phyloP scores from a whole-genome alignment of 2,113 vertebrate species.

The western clawed frog (Xenopus tropicalis) region DNA sequence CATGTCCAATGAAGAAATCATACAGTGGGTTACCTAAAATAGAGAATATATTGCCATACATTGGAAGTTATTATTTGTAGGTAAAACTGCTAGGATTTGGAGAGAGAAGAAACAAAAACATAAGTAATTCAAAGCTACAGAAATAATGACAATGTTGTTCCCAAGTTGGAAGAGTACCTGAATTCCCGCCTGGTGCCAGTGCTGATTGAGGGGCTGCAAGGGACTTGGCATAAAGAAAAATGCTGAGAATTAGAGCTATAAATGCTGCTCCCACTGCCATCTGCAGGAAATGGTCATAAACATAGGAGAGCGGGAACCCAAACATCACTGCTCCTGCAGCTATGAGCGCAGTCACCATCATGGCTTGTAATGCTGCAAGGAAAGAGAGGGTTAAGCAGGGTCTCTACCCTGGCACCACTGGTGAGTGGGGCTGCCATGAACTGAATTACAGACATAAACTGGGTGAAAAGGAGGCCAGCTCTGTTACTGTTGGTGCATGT shows the following conservation, averaged over 20 bases:
- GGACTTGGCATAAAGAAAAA: conserved; percentile 76
- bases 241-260: conserved; percentile 66
- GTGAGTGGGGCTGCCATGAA: neutral
- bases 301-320: conserved; percentile 65
- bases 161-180: conserved; percentile 63
- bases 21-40: conserved; percentile 75
- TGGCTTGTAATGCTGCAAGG: conserved; percentile 68
- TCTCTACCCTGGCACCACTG: neutral
- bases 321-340: conserved; percentile 58
- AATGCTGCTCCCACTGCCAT: conserved; percentile 66
- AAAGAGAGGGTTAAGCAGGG: neutral
- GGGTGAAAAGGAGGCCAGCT: neutral
- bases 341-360: conserved; percentile 64
- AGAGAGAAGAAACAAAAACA: too few relatives aligned
- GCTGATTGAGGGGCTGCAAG: conserved; percentile 65
- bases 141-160: too few relatives aligned
- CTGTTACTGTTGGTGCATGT: neutral
- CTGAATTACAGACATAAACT: neutral
- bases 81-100: too few relatives aligned
- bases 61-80: too few relatives aligned
- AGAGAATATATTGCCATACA: too few relatives aligned
- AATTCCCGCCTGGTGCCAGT: conserved; percentile 78
- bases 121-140: too few relatives aligned
- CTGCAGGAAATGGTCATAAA: conserved; percentile 74
- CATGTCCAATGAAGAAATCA: conserved; percentile 87